Percentiles rank a stretch among this genome's conserved stretches.
These are phyloP conservation scores for Trissolcus japonicus DNA, from an alignment of 2,888 invertebrate species.

Conservation along the genomic window DNA sequence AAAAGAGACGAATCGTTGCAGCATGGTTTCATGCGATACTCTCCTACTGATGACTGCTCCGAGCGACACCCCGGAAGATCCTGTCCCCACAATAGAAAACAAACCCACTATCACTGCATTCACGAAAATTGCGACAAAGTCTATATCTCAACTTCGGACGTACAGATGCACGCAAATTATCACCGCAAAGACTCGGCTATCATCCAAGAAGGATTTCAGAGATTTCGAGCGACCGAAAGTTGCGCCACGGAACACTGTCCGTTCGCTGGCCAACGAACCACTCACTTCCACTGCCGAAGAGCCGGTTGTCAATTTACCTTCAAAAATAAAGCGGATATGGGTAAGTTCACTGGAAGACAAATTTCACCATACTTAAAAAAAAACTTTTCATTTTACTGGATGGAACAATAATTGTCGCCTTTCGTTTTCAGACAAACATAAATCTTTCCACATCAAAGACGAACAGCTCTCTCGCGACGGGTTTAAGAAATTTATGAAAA, in stretches of 20 bases:
- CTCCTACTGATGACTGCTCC: conserved; percentile 95
- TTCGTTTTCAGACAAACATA: conserved; percentile 92
- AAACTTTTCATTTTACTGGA: not conserved
- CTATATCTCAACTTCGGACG: conserved; percentile 98
- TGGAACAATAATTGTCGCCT: conserved; percentile 20
- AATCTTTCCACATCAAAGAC: conserved; percentile 98
- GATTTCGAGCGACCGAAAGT: conserved; percentile 96
- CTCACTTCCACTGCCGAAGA: conserved; percentile 97
- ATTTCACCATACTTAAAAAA: too few relatives aligned
- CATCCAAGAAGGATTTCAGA: conserved; percentile 97
- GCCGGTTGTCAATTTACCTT: conserved; percentile 95
- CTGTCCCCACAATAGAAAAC: conserved; percentile 94
- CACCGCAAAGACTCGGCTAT: conserved; percentile 98
- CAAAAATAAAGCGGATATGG: conserved; percentile 99
- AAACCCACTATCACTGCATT: conserved; percentile 98
- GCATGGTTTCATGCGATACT: conserved; percentile 96
- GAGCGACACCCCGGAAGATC: conserved; percentile 84
- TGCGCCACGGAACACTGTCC: conserved; percentile 94
- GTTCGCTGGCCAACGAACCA: conserved; percentile 95
- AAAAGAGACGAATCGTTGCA: conserved; percentile 97
- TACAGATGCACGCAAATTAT: conserved; percentile 99
- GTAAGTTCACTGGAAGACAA: conserved; percentile 78
- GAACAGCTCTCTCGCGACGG: conserved; percentile 96
- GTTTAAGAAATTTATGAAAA: conserved; percentile 99
- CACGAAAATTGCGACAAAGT: conserved; percentile 96